Evolutionary conservation across 2,113 vertebrate species (phyloP).

Genomic region (Mola mola): DNA sequence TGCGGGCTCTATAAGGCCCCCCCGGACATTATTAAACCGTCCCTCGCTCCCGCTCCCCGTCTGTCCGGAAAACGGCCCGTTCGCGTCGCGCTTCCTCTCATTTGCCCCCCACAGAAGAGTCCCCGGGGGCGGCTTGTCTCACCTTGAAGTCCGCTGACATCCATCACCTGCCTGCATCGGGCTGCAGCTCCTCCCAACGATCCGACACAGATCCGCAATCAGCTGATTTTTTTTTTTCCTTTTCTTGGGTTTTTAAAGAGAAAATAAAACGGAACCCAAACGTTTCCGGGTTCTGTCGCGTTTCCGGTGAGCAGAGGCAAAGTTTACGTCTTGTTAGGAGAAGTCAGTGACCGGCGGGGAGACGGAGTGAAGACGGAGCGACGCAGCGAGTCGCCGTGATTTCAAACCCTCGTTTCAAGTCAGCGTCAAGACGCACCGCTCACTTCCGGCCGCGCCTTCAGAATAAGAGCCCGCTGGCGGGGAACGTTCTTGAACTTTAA

Average conservation of each 20-base stretch:
- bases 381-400: constrained; percentile 20
- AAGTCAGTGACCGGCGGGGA: background rate
- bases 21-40: constrained; percentile 19
- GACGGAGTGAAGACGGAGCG: background rate
- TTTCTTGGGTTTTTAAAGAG: background rate
- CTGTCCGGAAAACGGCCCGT: no score
- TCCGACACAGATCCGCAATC: background rate
- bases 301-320: background rate
- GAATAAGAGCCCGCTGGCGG: constrained; percentile 40
- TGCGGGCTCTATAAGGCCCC: constrained; percentile 22
- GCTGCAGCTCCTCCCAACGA: constrained; percentile 39
- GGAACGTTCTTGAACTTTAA: no score
- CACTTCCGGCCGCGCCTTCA: constrained; percentile 38
- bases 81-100: no score
- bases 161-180: constrained; percentile 72
- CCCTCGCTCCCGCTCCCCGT: constrained; percentile 3
- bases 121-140: constrained; percentile 2
- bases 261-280: background rate
- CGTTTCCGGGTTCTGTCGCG: background rate
- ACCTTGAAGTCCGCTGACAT: constrained; percentile 49
- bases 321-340: background rate
- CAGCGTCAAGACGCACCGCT: rapidly evolving
- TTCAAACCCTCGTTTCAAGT: background rate
- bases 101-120: background rate
- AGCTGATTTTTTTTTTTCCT: background rate